These are phyloP conservation scores for Luffia ferchaultella DNA, from an alignment of 2,888 invertebrate species.

Conservation along the genomic window DNA sequence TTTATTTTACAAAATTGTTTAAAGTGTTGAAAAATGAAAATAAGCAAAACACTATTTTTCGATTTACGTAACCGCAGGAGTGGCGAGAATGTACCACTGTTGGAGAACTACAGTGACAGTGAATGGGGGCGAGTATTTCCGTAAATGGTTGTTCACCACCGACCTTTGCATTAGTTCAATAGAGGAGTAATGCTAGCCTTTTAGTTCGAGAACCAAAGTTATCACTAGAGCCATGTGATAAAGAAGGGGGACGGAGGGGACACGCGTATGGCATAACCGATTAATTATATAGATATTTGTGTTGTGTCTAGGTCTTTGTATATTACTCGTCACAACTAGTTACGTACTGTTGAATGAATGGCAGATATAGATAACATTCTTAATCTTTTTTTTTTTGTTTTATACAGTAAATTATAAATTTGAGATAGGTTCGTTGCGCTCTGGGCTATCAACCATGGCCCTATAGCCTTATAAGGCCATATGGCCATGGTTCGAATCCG, in stretches of 20 bases:
- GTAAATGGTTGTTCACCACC: not conserved
- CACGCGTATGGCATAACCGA: not conserved
- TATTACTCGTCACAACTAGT: too few species aligned
- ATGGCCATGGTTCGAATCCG: too few species aligned
- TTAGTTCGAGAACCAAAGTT: not conserved
- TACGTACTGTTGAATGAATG: too few species aligned
- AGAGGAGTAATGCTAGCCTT: too few species aligned
- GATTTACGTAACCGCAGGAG: conserved; percentile 2
- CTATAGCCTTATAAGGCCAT: too few species aligned
- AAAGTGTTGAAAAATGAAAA: not conserved
- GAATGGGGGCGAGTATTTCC: conserved; percentile 33
- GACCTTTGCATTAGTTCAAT: too few species aligned
- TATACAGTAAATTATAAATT: too few species aligned
- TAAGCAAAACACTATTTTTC: not conserved
- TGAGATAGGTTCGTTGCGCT: too few species aligned
- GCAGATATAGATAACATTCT: too few species aligned
- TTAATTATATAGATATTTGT: not conserved
- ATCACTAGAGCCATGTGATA: not conserved
- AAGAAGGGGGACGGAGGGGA: not conserved
- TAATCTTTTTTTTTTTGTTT: too few species aligned
- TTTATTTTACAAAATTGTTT: too few species aligned
- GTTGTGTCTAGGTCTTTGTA: not conserved
- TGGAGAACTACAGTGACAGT: conserved; percentile 23
- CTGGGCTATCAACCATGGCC: too few species aligned
- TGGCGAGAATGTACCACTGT: conserved; percentile 32